These are phyloP conservation scores for Leptinotarsa rubiginosa DNA, from an alignment of 2,888 invertebrate genomes.

Conservation along the genomic window DNA sequence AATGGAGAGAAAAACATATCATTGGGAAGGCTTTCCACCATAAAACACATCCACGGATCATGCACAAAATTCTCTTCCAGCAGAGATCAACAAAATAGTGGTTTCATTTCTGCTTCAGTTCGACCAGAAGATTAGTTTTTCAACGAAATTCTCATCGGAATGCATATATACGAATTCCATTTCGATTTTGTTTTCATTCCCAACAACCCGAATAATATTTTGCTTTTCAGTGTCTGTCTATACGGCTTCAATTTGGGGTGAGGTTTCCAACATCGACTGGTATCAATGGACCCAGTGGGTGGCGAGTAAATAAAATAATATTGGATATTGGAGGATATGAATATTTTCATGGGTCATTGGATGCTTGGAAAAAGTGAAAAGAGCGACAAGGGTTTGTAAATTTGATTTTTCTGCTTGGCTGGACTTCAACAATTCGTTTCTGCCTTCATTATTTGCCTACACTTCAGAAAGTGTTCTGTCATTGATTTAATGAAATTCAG, in stretches of 20 bases:
- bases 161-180: conserved; percentile 40
- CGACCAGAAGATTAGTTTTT: conserved; percentile 35
- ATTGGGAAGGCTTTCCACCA: no score
- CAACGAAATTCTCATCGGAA: conserved; percentile 37
- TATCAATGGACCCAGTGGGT: conserved; percentile 34
- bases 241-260: conserved; percentile 37
- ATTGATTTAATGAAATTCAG: no score
- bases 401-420: background rate
- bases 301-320: conserved; percentile 40
- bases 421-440: background rate
- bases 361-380: background rate
- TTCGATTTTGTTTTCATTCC: conserved; percentile 45
- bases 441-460: background rate
- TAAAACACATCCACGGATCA: no score
- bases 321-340: conserved; percentile 44
- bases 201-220: conserved; percentile 41
- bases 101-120: conserved; percentile 27
- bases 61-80: background rate
- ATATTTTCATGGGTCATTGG: conserved; percentile 33
- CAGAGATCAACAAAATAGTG: background rate
- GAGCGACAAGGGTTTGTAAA: conserved; percentile 2
- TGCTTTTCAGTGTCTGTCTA: conserved; percentile 40
- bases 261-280: conserved; percentile 43
- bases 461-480: background rate
- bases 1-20: no score